Evolutionary conservation across 2,797 vertebrate genomes (phyloP), one percentile per base, ranked within the genome.

Genomic region (Rhinichthys osculus): DNA sequence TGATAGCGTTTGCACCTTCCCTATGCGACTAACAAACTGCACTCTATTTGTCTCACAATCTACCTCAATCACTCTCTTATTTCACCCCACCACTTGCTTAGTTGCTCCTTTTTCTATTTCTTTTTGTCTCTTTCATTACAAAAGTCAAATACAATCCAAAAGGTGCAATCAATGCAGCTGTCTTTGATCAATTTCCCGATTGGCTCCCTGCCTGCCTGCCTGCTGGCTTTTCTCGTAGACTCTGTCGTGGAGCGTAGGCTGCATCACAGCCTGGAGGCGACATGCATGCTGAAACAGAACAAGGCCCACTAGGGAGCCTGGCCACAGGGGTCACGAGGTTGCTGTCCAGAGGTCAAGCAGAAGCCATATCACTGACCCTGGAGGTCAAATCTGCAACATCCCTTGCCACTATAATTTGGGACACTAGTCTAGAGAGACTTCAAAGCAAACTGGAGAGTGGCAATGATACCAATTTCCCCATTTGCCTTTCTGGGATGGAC

Each of bases 311-410:
- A 86, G 73, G 77, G 83, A 80, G 82, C 82, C 23, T 74, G 74
- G 66, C 72, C 79, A 57, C 50, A 14, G n/a, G 87, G 86, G 89
- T 86, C 80, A 77, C 23, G 5, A 84, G 86, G 89, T 89, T 90
- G 89, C 83, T 69, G 79, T 90, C 84, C 84, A 19, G 72, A 85
- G 89, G 89, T 92, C 88, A 89, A 87, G 84, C 81, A 86, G 70
- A 40, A 57, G 71, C 64, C 84, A 78, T 81, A 71, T 47, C 50
- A 5, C 87, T 83, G 86, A 89, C 82, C 89, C 84, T 67, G 33
- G 84, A 90, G 92, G 91, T 91, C 88, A 92, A 83, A 82, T 69
- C 78, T 77, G 73, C 89, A 87, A 83, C 82, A 78, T 64, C 81
- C 54, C 73, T 83, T 52, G 54, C 89, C 86, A 86, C 73, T 86